phyloP scores from a whole-genome alignment of 2,113 vertebrate species.

The Polypterus bichir region DNA sequence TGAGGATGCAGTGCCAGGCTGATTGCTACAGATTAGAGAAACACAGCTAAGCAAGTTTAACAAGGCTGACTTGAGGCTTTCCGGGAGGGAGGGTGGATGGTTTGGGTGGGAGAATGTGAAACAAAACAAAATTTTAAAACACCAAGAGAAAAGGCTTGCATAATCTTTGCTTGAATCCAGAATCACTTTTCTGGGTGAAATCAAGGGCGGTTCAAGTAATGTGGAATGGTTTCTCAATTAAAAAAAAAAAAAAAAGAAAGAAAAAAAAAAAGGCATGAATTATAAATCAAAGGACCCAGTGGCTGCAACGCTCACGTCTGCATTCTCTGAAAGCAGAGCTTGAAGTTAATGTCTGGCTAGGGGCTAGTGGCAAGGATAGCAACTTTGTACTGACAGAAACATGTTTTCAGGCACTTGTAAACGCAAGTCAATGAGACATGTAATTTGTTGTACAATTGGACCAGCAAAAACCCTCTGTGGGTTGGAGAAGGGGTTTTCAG shows the following conservation, averaged over 20 bases:
- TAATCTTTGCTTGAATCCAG: slow-evolving; percentile 39
- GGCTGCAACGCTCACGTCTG: slow-evolving; percentile 25
- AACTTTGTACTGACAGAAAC: slow-evolving; percentile 14
- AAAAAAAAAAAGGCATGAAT: slow-evolving; percentile 50
- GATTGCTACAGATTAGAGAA: slow-evolving; percentile 41
- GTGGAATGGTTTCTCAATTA: slow-evolving; percentile 72
- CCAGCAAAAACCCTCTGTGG: slow-evolving; percentile 23
- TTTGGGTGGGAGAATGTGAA: background rate
- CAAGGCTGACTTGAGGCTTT: slow-evolving; percentile 43
- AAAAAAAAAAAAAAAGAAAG: slow-evolving; percentile 33
- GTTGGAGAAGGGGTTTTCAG: slow-evolving; percentile 40
- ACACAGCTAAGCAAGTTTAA: slow-evolving; percentile 49
- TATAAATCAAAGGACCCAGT: slow-evolving; percentile 76
- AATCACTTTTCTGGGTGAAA: slow-evolving; percentile 64
- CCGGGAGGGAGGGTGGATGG: slow-evolving; percentile 22
- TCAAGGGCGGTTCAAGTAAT: slow-evolving; percentile 60
- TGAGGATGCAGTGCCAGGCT: slow-evolving; percentile 25
- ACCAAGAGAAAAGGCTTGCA: slow-evolving; percentile 24
- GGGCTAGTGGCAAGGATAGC: slow-evolving; percentile 26
- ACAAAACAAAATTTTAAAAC: slow-evolving; percentile 23
- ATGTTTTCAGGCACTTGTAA: slow-evolving; percentile 40
- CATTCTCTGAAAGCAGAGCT: slow-evolving; percentile 16
- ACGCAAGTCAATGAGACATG: slow-evolving; percentile 49
- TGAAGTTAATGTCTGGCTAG: slow-evolving; percentile 30
- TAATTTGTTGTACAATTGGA: slow-evolving; percentile 41